These are phyloP conservation scores for Anastatus disparis DNA, from an alignment of 1,140 invertebrate species.

Conservation along the genomic window DNA sequence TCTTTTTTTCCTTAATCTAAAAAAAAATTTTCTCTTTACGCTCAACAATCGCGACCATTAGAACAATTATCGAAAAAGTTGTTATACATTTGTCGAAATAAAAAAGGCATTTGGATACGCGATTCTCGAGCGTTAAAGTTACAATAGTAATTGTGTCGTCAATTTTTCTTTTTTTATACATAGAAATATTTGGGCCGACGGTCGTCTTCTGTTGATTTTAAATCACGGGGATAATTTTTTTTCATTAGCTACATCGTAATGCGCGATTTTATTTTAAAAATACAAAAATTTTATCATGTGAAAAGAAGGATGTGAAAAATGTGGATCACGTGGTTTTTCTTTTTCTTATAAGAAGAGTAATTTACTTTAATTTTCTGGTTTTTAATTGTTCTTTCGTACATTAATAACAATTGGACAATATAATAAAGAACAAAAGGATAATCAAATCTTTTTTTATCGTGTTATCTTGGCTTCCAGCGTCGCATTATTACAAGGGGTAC, in stretches of 20 bases:
- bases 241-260: slow-evolving; percentile 39
- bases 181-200: slow-evolving; percentile 39
- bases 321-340: slow-evolving; percentile 49
- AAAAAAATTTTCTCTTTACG: too few relatives aligned
- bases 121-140: neutral
- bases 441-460: slow-evolving; percentile 32
- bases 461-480: slow-evolving; percentile 32
- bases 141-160: slow-evolving; percentile 7
- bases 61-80: neutral
- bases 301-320: slow-evolving; percentile 52
- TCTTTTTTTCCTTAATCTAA: neutral
- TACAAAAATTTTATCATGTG: too few relatives aligned
- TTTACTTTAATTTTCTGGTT: slow-evolving; percentile 10
- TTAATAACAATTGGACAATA: slow-evolving; percentile 32
- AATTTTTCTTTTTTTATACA: neutral
- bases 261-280: too few relatives aligned
- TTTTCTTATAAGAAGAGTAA: slow-evolving; percentile 24
- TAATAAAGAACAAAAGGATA: slow-evolving; percentile 34
- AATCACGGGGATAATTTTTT: neutral
- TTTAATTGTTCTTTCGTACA: neutral
- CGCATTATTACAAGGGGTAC: slow-evolving; percentile 32
- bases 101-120: neutral
- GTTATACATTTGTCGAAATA: neutral
- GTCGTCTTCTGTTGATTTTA: slow-evolving; percentile 35
- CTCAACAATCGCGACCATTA: neutral